Evolutionary conservation across 2,888 invertebrate genomes (phyloP), one percentile per base, ranked within the genome.

Genomic region (Amorpha juglandis): DNA sequence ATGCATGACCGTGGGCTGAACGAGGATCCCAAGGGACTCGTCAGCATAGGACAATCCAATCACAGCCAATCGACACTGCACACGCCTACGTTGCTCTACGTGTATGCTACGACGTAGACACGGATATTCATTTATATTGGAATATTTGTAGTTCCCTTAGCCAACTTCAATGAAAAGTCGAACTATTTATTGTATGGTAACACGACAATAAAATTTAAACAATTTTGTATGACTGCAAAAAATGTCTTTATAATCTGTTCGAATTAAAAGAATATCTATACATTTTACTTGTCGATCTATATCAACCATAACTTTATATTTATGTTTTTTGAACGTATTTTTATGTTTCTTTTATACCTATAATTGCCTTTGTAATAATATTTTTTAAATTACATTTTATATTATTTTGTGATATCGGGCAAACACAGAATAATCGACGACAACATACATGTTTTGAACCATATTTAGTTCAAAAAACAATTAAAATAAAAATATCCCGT

Each of bases 41-140:
- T 95, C 95, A 94, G 88, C 88, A 78, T 89, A 90, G 78, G 83
- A 83, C 86, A 82, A 95, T 95, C 95, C 95, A 95, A 95, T 95
- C 95, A 95, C 94, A 78, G 82, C 73, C 80, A 80, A 82, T 80
- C 81, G 78, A 77, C 77, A 82, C 78, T 81, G 80, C 80, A 79
- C 87, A 87, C 89, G 87, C 88, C 89, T 87, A 79, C 84, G 70
- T 75, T 68, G 73, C 74, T 72, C 73, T 74, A 76, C 73, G 71
- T 74, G 73, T 71, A 67, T 71, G 62, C 64, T 70, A 68, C 67
- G 65, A 38, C 35, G 55, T 58, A 58, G 55, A 42, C 42, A 19
- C 19, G 19, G 16, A 42, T 42, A 6, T 42, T 42, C 12, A 38
- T 12, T 12, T 19, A 19, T 42, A 42, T 12, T 19, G 12, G 6